Base-by-base conservation (phyloP, 1,140 invertebrate genomes). In the Pinna nobilis region DNA sequence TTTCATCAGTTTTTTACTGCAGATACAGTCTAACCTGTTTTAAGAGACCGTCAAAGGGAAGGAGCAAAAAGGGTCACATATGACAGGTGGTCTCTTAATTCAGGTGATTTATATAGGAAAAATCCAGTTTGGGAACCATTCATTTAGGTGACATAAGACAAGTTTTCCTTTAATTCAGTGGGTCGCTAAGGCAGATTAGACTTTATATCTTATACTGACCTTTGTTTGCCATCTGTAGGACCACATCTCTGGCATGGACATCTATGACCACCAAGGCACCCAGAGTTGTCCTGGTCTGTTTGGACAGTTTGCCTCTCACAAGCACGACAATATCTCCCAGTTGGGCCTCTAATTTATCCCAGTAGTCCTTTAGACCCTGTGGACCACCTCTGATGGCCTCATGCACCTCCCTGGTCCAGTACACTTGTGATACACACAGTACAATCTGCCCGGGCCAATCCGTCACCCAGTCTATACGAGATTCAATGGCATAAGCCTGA, bases 361-460 rank as follows among this genome's bases (percentile, higher is more conserved):
- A 79, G 76, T 88, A 89, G 32, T 87, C 84, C n/a, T 61, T 74
- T 18, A 89, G 81, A 13, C 87, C 86, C 39, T 81, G 73, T 0
- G 83, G 77, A 28, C 83, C 86, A 33, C 74, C 70, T 33, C 78
- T 61, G 53, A 89, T 87, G 7, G 84, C 83, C 25, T 89, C 88
- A 33, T 90, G 87, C 7, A 89, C 86, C 63, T 90, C 88, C 18
- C 70, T 70, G 1, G 89, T 90, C 89, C 89, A 90, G 74, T 84
- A 90, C 9, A 88, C 88, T 80, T 89, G 88, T 2, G 89, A 89
- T 5, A 85, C 87, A 81, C 88, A 89, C 53, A 90, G 72, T 1
- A 90, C 88, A 30, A 89, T 84, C 76, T 90, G 89, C 7, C 89
- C 89, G 7, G 89, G 89, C 89, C 89, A 90, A 44, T 87, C 85